Evolutionary conservation across 1,140 invertebrate genomes (phyloP).

Genomic region (Microplitis mediator): DNA sequence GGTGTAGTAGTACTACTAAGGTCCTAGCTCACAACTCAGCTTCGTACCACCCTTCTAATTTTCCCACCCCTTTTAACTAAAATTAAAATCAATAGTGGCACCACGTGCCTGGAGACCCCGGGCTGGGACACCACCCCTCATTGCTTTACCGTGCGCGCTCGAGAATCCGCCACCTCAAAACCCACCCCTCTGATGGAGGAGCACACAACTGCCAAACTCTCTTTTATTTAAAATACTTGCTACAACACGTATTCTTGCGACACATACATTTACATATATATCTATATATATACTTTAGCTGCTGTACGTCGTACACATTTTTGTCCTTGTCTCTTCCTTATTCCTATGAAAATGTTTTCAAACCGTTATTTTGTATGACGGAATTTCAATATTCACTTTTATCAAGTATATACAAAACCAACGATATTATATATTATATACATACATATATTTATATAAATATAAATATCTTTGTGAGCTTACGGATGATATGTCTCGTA

Average conservation of each 20-base stretch:
- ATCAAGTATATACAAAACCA: slow-evolving; percentile 20
- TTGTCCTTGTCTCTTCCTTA: background rate
- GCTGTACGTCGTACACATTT: background rate
- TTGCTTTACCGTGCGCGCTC: background rate
- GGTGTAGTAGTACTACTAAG: background rate
- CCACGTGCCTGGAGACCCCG: slow-evolving; percentile 54
- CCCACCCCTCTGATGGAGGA: too few relatives aligned
- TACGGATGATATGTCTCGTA: too few relatives aligned
- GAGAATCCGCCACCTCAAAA: background rate
- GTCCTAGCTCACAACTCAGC: background rate
- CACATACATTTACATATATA: background rate
- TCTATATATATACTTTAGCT: background rate
- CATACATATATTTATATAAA: background rate
- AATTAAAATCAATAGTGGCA: slow-evolving; percentile 66
- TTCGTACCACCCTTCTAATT: slow-evolving; percentile 62
- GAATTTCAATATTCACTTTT: slow-evolving; percentile 36
- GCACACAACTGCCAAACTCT: too few relatives aligned
- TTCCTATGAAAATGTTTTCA: slow-evolving; percentile 1
- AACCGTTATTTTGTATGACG: slow-evolving; percentile 25
- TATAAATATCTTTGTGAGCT: too few relatives aligned
- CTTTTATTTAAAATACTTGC: too few relatives aligned
- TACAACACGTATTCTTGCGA: too few relatives aligned
- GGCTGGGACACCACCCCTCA: slow-evolving; percentile 23
- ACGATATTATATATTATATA: background rate
- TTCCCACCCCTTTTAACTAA: slow-evolving; percentile 65